Conservation (phyloP, 2,888 invertebrate species). For the Ichneumon xanthorius region DNA sequence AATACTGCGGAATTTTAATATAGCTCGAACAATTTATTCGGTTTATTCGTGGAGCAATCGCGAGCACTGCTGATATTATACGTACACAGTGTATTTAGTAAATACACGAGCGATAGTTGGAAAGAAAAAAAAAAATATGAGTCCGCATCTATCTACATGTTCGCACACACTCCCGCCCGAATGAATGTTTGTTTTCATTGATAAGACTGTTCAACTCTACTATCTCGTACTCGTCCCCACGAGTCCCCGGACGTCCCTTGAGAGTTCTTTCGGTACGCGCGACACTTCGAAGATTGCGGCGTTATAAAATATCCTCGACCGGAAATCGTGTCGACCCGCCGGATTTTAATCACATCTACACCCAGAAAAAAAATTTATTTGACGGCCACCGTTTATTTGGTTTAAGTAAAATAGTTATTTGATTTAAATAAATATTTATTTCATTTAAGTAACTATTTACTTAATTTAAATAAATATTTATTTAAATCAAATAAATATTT, state of each 20-base stretch:
- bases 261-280: conserved; percentile 30
- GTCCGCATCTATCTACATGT: background rate
- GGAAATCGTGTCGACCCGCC: conserved; percentile 33
- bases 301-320: conserved; percentile 46
- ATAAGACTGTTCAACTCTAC: conserved; percentile 54
- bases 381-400: no score
- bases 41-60: conserved; percentile 17
- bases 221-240: conserved; percentile 49
- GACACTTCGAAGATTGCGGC: conserved; percentile 4
- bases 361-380: background rate
- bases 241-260: background rate
- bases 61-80: background rate
- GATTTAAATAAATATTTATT: no score
- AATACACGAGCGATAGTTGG: background rate
- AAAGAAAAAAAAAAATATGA: background rate
- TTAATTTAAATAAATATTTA: no score
- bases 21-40: conserved; percentile 4
- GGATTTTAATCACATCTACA: conserved; percentile 21
- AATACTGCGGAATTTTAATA: no score
- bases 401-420: no score
- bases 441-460: no score
- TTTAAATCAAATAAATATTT: no score
- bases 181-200: conserved; percentile 57
- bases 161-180: conserved; percentile 8
- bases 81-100: conserved; percentile 13